A percentile compares a stretch with the other conserved stretches of the same genome.
Evolutionary conservation across 2,797 vertebrate genomes (phyloP).

Genomic region (Coranthus polyacanthus): DNA sequence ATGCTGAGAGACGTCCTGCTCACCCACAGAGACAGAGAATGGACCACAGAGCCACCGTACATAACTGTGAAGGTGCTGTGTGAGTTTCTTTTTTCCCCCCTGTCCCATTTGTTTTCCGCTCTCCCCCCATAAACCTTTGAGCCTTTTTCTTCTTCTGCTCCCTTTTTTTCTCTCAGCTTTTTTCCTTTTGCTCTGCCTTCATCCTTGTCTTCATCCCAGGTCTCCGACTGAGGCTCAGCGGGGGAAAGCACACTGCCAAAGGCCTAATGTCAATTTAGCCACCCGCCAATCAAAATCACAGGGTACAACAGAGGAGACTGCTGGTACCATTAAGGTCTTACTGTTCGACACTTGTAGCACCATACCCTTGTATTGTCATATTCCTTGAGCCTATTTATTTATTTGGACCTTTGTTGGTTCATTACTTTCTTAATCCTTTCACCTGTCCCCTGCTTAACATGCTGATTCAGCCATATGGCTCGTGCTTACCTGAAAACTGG

Average conservation of each 20-base stretch:
- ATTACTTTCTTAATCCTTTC: slow-evolving; percentile 28
- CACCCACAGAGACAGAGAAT: slow-evolving; percentile 54
- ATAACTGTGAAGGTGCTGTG: slow-evolving; percentile 35
- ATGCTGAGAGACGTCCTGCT: slow-evolving; percentile 77
- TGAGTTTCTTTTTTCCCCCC: neutral
- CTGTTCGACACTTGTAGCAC: neutral
- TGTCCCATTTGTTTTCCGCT: neutral
- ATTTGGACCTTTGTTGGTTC: slow-evolving; percentile 4
- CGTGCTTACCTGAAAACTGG: slow-evolving; percentile 42
- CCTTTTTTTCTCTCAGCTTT: neutral
- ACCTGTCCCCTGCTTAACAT: slow-evolving; percentile 32
- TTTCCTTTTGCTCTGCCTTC: too few species aligned
- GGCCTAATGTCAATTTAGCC: slow-evolving; percentile 74
- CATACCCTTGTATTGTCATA: neutral
- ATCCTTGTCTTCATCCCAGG: slow-evolving; percentile 31
- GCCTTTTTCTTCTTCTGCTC: neutral
- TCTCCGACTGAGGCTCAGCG: slow-evolving; percentile 46
- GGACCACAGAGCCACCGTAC: slow-evolving; percentile 35
- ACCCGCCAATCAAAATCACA: slow-evolving; percentile 71
- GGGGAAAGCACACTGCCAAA: slow-evolving; percentile 63
- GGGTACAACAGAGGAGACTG: slow-evolving; percentile 38
- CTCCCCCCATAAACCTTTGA: neutral
- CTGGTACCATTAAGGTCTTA: neutral
- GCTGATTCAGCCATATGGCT: slow-evolving; percentile 65
- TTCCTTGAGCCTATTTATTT: neutral